phyloP scores from a whole-genome alignment of 2,113 vertebrate species.

The Amblyornis subalaris region DNA sequence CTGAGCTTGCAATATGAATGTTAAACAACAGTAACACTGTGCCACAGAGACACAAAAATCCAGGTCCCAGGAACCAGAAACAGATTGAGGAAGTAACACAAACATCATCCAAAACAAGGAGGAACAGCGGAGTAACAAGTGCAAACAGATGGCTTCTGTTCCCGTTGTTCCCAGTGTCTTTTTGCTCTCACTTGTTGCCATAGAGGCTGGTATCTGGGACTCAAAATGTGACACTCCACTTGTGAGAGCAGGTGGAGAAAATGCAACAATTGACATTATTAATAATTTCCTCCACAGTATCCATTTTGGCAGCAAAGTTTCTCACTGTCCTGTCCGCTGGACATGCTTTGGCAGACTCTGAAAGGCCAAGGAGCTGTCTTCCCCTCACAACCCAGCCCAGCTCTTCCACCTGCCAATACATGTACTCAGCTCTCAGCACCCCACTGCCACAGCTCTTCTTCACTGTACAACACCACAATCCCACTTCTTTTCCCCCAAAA shows the following conservation, averaged over 20 bases:
- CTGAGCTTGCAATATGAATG: not conserved
- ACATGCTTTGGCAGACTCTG: not conserved
- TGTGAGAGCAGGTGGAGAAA: not conserved
- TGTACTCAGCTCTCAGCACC: not conserved
- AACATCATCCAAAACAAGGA: slow-evolving; percentile 35
- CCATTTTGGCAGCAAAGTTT: not conserved
- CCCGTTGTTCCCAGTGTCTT: not conserved
- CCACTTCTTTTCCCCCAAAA: not conserved
- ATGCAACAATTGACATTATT: not conserved
- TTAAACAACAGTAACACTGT: not conserved
- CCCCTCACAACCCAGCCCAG: not conserved
- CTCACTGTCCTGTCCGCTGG: not conserved
- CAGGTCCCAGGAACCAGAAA: slow-evolving; percentile 42
- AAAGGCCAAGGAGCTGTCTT: not conserved
- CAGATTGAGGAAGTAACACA: slow-evolving; percentile 55
- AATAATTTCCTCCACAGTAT: not conserved
- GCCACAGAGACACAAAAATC: not conserved
- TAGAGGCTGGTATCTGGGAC: slow-evolving; percentile 16
- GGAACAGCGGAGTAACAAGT: slow-evolving; percentile 3
- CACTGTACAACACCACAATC: not conserved
- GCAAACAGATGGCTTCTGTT: slow-evolving; percentile 51
- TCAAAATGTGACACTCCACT: not conserved
- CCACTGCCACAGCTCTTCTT: not conserved
- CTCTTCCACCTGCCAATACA: not conserved
- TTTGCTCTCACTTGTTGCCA: slow-evolving; percentile 36